Conservation (phyloP, 2,888 invertebrate species). For the Drosophila atroscutellata region DNA sequence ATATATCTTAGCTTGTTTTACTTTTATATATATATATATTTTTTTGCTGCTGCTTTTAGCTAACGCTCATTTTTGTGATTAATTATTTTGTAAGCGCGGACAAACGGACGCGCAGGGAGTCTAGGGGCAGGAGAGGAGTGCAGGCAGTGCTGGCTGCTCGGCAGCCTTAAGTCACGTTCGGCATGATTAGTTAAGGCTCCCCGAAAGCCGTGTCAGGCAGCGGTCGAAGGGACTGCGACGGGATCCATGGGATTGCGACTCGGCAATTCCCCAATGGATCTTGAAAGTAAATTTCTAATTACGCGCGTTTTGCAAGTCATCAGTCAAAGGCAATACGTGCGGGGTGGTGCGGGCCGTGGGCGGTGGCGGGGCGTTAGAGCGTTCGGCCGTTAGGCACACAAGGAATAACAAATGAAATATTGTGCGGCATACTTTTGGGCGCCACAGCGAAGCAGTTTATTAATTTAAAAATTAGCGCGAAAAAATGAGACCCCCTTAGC, state of each 20-base stretch:
- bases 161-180: conserved; percentile 78
- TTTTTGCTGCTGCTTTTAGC: conserved; percentile 22
- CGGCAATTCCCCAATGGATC: conserved; percentile 78
- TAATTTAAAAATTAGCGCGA: conserved; percentile 79
- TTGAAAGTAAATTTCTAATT: conserved; percentile 82
- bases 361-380: neutral
- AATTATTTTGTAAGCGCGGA: conserved; percentile 77
- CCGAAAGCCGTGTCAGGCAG: conserved; percentile 67
- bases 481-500: conserved; percentile 53
- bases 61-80: conserved; percentile 76
- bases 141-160: conserved; percentile 28
- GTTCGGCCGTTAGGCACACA: conserved; percentile 47
- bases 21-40: conserved; percentile 3
- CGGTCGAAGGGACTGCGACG: conserved; percentile 55
- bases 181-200: conserved; percentile 77
- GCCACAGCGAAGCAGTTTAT: conserved; percentile 74
- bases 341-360: neutral
- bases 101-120: conserved; percentile 4
- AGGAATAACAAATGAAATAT: conserved; percentile 81
- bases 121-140: neutral
- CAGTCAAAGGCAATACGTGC: conserved; percentile 70
- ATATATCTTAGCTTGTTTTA: conserved; percentile 13
- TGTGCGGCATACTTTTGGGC: conserved; percentile 77
- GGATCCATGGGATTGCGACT: conserved; percentile 29
- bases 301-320: conserved; percentile 80